Conservation (phyloP, 1,140 invertebrate genomes). For the Tetramorium parvispinum region DNA sequence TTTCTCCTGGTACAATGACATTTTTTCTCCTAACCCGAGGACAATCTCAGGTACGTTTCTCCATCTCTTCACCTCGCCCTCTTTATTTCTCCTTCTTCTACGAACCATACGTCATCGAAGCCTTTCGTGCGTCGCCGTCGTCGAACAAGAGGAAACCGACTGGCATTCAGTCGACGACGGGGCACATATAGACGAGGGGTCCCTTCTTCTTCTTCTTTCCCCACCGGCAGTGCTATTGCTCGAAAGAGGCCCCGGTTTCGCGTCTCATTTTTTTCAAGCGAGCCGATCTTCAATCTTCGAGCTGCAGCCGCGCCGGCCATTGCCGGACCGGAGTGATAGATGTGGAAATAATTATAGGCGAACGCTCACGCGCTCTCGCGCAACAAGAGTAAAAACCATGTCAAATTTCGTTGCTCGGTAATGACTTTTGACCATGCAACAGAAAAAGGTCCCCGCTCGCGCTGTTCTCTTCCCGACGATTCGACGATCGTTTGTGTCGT, state of each 20-base stretch:
- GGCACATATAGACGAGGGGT: constrained; percentile 71
- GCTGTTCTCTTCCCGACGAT: constrained; percentile 36
- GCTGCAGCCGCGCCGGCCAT: constrained; percentile 71
- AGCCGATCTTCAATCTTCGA: constrained; percentile 82
- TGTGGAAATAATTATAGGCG: constrained; percentile 86
- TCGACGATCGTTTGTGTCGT: constrained; percentile 59
- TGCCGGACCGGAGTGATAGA: constrained; percentile 81
- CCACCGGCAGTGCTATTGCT: constrained; percentile 72
- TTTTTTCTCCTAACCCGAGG: constrained; percentile 69
- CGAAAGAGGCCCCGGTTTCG: constrained; percentile 76
- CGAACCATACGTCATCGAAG: constrained; percentile 77
- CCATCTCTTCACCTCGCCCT: constrained; percentile 66
- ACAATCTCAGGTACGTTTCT: constrained; percentile 70
- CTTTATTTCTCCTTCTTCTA: constrained; percentile 74
- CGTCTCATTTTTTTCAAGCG: constrained; percentile 77
- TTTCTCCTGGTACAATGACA: constrained; percentile 70
- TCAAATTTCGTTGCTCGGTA: constrained; percentile 83
- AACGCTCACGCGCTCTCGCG: constrained; percentile 78
- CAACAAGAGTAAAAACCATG: constrained; percentile 84
- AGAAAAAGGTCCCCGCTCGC: constrained; percentile 67
- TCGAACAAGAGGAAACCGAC: constrained; percentile 75
- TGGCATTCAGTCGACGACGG: constrained; percentile 75
- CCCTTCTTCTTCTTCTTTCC: constrained; percentile 64
- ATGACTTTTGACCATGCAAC: constrained; percentile 83
- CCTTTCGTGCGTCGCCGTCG: constrained; percentile 73